These are phyloP conservation scores for Mycogona germanica DNA, from an alignment of 2,888 invertebrate species.

Conservation along the genomic window DNA sequence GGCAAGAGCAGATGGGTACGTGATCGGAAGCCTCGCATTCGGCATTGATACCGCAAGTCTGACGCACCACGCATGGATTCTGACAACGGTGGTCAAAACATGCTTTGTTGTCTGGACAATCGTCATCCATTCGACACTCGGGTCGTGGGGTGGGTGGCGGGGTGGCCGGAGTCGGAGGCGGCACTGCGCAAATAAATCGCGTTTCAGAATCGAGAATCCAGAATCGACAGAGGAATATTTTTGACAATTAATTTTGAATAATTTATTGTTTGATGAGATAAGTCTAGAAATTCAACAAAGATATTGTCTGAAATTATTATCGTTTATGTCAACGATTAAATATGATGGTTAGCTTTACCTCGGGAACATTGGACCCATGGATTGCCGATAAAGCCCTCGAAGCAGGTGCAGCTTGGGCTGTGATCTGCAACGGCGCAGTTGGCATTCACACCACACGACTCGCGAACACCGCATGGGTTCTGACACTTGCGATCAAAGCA, in stretches of 20 bases:
- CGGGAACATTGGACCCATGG: slow-evolving; percentile 40
- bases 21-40: slow-evolving; percentile 70
- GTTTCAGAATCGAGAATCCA: neutral
- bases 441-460: slow-evolving; percentile 26
- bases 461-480: slow-evolving; percentile 16
- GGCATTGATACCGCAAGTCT: slow-evolving; percentile 73
- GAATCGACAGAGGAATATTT: neutral
- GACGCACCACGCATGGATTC: slow-evolving; percentile 64
- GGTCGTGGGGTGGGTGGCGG: slow-evolving; percentile 35
- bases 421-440: slow-evolving; percentile 55
- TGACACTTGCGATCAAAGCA: slow-evolving; percentile 42
- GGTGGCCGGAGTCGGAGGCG: slow-evolving; percentile 6
- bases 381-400: slow-evolving; percentile 63
- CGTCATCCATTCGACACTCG: slow-evolving; percentile 61
- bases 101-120: slow-evolving; percentile 66
- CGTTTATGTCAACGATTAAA: too few relatives aligned
- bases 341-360: too few relatives aligned
- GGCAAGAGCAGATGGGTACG: slow-evolving; percentile 73
- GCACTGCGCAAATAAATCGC: too few relatives aligned
- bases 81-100: slow-evolving; percentile 66
- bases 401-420: slow-evolving; percentile 66
- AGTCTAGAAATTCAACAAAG: too few relatives aligned
- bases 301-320: too few relatives aligned
- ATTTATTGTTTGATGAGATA: too few relatives aligned
- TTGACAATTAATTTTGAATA: too few relatives aligned